These are phyloP conservation scores for Sphaerodactylus townsendi DNA, from an alignment of 2,113 vertebrate species.

Conservation along the genomic window DNA sequence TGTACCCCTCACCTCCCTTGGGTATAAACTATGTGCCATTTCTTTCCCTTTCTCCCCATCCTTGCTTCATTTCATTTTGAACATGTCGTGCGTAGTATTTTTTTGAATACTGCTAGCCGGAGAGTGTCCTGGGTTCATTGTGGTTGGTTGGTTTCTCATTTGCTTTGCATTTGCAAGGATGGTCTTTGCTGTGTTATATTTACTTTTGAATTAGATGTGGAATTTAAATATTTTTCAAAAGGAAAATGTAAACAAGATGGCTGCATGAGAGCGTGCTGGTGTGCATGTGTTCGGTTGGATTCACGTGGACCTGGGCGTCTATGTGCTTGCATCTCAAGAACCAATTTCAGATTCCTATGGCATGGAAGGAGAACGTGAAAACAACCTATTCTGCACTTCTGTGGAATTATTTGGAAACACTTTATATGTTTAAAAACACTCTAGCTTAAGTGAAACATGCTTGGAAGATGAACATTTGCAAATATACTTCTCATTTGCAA, in stretches of 20 bases:
- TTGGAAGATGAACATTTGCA: conserved; percentile 21
- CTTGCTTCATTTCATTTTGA: neutral
- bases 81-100: conserved; percentile 23
- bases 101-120: neutral
- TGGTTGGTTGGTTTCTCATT: neutral
- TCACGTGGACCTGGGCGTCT: neutral
- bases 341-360: neutral
- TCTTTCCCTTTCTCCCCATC: neutral
- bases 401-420: conserved; percentile 12
- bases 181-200: conserved; percentile 26
- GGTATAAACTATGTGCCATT: conserved; percentile 25
- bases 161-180: conserved; percentile 15
- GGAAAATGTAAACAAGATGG: conserved; percentile 26
- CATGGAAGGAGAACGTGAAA: conserved; percentile 1
- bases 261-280: neutral
- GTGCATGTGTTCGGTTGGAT: neutral
- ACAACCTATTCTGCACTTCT: conserved; percentile 24
- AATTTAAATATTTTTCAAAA: conserved; percentile 27
- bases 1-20: neutral
- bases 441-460: neutral
- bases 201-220: conserved; percentile 12
- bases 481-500: neutral
- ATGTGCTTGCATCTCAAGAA: conserved; percentile 2
- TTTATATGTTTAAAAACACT: conserved; percentile 24
- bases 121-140: too few species aligned